Evolutionary conservation across 2,888 invertebrate genomes (phyloP), one percentile per base, ranked within the genome.

Genomic region (Conchocele bisecta): DNA sequence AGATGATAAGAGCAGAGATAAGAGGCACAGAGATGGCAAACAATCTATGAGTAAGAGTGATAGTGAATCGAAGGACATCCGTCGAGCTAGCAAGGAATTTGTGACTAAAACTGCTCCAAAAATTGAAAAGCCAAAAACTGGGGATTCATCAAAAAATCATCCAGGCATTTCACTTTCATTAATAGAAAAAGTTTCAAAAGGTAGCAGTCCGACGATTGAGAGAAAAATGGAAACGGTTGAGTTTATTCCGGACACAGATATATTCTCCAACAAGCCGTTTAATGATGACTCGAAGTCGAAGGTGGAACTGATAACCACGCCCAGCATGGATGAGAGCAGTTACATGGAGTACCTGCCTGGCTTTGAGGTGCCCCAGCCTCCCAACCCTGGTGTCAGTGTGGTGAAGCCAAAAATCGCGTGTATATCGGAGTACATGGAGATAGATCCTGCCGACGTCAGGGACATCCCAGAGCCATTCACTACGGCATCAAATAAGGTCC

Each of bases 341-440:
- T 83, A 83, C 46, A 74, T 83, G 72, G 72, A 76, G 11, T 83
- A 76, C 46, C 53, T 64, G 15, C 82, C 82, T 7, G 74, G 70
- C 0, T 28, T 59, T 46, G 70, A 70, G 22, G 37, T 28, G 24
- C 46, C 41, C 31, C 17, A 59, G 31, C 24, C 53, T 41, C 24
- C 51, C 20, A 24, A 26, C 13, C 42, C 57, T 29, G 42, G 20
- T 6, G 15, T 42, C 9, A 42, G 24, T 22, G 42, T 22, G 2
- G 15, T n/a, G n/a, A n/a, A n/a, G n/a, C n/a, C n/a, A n/a, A n/a
- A n/a, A n/a, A n/a, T n/a, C n/a, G n/a, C n/a, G n/a, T n/a, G n/a
- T n/a, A n/a, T 42, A 7, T 42, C 57, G 22, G 57, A 57, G 44
- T 37, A 42, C 37, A 57, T 37, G 59, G 46, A 54, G 24, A 54